These are phyloP conservation scores for Zaprionus gabonicus DNA, from an alignment of 1,140 invertebrate genomes.

Conservation along the genomic window DNA sequence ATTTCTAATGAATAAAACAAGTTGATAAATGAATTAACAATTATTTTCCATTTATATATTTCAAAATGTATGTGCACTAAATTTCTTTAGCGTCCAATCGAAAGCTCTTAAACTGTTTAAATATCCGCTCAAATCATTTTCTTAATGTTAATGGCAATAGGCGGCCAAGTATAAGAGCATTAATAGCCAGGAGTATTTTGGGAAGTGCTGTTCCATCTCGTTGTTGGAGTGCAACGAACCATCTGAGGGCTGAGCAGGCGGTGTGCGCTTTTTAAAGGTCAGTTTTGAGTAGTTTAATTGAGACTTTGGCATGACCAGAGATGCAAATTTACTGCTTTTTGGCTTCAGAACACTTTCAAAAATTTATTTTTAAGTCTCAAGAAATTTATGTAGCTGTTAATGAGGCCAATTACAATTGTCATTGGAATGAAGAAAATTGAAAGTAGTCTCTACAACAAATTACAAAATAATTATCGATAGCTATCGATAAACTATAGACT, in stretches of 20 bases:
- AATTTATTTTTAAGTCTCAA: not conserved
- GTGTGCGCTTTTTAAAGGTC: conserved; percentile 34
- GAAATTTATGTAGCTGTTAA: not conserved
- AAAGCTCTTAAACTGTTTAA: not conserved
- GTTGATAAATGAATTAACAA: not conserved
- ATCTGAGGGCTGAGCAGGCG: not conserved
- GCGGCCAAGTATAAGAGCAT: not conserved
- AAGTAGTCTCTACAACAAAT: too few species aligned
- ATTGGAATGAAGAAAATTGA: too few species aligned
- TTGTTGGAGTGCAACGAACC: not conserved
- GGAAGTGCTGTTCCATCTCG: not conserved
- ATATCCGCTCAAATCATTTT: not conserved
- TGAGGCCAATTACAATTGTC: too few species aligned
- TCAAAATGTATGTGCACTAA: not conserved
- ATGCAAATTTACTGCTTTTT: not conserved
- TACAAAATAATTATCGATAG: too few species aligned
- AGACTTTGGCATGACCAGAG: conserved; percentile 32
- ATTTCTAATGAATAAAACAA: not conserved
- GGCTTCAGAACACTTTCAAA: not conserved
- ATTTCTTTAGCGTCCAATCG: not conserved
- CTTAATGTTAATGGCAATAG: not conserved
- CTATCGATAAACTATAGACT: too few species aligned
- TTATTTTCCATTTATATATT: not conserved
- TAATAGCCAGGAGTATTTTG: not conserved
- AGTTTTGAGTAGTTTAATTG: conserved; percentile 55